Evolutionary conservation across 2,888 invertebrate genomes (phyloP), one percentile per base, ranked within the genome.

Genomic region (Pseudococcus viburni): DNA sequence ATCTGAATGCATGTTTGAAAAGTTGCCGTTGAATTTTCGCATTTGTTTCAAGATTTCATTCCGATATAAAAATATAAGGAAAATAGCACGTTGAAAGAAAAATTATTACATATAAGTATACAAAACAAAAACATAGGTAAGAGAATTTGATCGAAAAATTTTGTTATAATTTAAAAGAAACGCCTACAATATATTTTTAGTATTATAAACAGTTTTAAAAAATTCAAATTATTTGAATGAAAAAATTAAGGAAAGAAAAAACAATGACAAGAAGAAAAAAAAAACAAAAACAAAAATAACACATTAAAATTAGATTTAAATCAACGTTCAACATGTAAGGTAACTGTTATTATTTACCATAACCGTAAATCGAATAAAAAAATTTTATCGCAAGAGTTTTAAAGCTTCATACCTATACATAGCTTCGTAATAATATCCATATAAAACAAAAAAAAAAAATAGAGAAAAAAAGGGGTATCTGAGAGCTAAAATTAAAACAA

Each of bases 341-440:
- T 86, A 86, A 86, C 86, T 86, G 86, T 73, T 48, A 86, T 68
- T 86, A 86, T 68, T 39, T 46, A 68, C 86, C 46, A 86, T 68
- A 77, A 73, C 68, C 46, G 19, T 42, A 77, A 68, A 22, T 77
- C 48, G 77, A 46, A 46, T 46, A 68, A 73, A 86, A 86, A 73
- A 68, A 26, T 46, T 59, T 33, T 19, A 64, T n/a, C 51, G 68
- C 42, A 86, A 68, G 59, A 64, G 15, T 86, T 86, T 77, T 73
- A 86, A 73, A 86, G 86, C 77, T 86, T 46, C 48, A 86, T 46
- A 73, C 86, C 77, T 48, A 86, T 15, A 73, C 46, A 77, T 48
- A 73, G 64, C 48, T 64, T 51, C 42, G 15, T 86, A 86, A 64
- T 26, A 86, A 39, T 68, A 86, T 48, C 59, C 46, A 64, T 86